These are phyloP conservation scores for Mythimna pallens DNA, from an alignment of 2,888 invertebrate species.

Conservation along the genomic window DNA sequence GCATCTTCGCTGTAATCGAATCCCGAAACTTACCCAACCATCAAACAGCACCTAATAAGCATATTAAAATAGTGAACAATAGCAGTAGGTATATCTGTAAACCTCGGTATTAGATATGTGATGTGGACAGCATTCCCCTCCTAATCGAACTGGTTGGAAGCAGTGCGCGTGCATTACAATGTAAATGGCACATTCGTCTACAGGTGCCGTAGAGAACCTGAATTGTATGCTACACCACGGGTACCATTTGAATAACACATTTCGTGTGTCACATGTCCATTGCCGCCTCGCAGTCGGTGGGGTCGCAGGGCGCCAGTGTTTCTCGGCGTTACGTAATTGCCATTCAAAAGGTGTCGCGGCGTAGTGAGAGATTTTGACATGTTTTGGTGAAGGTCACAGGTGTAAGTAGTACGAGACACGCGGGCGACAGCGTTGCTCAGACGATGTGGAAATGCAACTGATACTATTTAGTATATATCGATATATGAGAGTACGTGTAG, in stretches of 20 bases:
- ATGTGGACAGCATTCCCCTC: conserved; percentile 86
- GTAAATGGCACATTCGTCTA: conserved; percentile 88
- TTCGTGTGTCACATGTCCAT: conserved; percentile 73
- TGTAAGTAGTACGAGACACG: conserved; percentile 84
- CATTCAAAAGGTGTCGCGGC: conserved; percentile 60
- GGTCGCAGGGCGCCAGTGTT: conserved; percentile 45
- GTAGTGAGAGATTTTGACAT: conserved; percentile 71
- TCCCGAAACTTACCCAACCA: background rate
- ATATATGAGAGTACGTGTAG: conserved; percentile 39
- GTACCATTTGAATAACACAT: conserved; percentile 73
- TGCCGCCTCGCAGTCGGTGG: conserved; percentile 64
- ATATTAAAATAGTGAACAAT: conserved; percentile 62
- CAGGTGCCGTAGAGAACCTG: conserved; percentile 86
- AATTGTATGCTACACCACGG: conserved; percentile 75
- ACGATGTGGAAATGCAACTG: conserved; percentile 79
- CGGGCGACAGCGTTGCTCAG: conserved; percentile 82
- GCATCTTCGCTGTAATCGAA: background rate
- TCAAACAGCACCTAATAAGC: background rate
- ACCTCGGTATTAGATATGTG: conserved; percentile 61
- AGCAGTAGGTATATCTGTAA: conserved; percentile 57
- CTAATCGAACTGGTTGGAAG: conserved; percentile 87
- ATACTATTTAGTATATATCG: conserved; percentile 64
- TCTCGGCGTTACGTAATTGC: conserved; percentile 65
- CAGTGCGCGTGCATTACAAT: conserved; percentile 87
- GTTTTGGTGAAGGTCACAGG: conserved; percentile 79